These are phyloP conservation scores for Chamaea fasciata DNA, from an alignment of 2,113 vertebrate genomes.

Conservation along the genomic window DNA sequence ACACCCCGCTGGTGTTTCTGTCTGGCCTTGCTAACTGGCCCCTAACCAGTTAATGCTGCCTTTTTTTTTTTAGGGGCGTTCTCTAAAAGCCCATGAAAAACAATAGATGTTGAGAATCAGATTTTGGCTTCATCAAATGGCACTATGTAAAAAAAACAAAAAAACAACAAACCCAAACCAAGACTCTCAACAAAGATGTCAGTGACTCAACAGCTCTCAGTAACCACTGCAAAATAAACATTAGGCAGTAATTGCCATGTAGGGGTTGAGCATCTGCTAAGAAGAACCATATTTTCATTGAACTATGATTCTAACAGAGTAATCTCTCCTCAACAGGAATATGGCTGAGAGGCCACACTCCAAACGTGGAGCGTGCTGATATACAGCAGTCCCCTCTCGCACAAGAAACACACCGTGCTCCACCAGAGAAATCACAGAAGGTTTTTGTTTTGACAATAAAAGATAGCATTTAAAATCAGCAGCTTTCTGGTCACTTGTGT, in stretches of 20 bases:
- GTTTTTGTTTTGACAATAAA: background rate
- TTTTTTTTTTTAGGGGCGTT: background rate
- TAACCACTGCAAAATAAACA: conserved; percentile 49
- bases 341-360: background rate
- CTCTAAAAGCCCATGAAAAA: background rate
- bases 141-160: background rate
- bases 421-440: background rate
- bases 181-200: conserved; percentile 25
- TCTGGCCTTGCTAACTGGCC: background rate
- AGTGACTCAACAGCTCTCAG: conserved; percentile 50
- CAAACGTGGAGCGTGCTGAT: background rate
- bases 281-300: conserved; percentile 4
- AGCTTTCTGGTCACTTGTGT: background rate
- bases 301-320: background rate
- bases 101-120: background rate
- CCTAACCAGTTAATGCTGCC: background rate
- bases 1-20: background rate
- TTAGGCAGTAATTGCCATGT: background rate
- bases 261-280: conserved; percentile 32
- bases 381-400: background rate
- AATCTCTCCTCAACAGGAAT: background rate
- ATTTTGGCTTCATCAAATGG: background rate
- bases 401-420: background rate
- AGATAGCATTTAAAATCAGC: background rate
- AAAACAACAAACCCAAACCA: background rate